phyloP scores from a whole-genome alignment of 2,888 invertebrate species.

The Orchesellides sinensis region DNA sequence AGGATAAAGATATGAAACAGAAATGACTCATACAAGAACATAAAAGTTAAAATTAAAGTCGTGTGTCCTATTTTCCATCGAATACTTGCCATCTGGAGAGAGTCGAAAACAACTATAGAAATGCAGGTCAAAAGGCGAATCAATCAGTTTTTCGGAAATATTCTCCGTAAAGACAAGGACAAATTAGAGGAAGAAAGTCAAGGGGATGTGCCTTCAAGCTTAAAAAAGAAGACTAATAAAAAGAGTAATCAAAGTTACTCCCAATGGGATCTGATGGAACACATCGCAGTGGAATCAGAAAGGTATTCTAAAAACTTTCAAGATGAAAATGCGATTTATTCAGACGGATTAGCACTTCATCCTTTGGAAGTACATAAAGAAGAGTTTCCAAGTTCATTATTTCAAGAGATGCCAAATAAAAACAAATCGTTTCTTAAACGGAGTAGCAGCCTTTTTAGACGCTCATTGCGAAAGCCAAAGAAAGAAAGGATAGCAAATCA shows the following conservation, averaged over 20 bases:
- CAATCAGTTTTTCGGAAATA: constrained; percentile 47
- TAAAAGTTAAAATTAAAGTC: too few relatives aligned
- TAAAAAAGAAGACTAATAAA: constrained; percentile 18
- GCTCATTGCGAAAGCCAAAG: constrained; percentile 29
- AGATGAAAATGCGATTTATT: constrained; percentile 25
- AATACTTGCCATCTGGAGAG: too few relatives aligned
- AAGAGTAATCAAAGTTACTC: constrained; percentile 49
- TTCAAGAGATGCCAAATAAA: constrained; percentile 1
- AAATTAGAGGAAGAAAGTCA: neutral
- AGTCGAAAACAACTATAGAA: too few relatives aligned
- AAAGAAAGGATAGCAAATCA: neutral
- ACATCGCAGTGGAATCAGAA: constrained; percentile 20
- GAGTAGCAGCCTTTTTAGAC: constrained; percentile 37
- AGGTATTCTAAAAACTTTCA: neutral
- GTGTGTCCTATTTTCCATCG: too few relatives aligned
- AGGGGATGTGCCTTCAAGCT: neutral
- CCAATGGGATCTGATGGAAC: constrained; percentile 50
- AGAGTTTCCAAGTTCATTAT: neutral
- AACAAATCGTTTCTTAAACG: constrained; percentile 44
- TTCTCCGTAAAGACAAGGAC: constrained; percentile 45
- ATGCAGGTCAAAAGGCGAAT: constrained; percentile 53
- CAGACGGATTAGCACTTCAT: constrained; percentile 29
- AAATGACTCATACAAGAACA: neutral
- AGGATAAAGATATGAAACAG: neutral
- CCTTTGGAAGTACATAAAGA: neutral